Evolutionary conservation across 2,797 vertebrate genomes (phyloP).

Genomic region (Ctenopoma multispine): DNA sequence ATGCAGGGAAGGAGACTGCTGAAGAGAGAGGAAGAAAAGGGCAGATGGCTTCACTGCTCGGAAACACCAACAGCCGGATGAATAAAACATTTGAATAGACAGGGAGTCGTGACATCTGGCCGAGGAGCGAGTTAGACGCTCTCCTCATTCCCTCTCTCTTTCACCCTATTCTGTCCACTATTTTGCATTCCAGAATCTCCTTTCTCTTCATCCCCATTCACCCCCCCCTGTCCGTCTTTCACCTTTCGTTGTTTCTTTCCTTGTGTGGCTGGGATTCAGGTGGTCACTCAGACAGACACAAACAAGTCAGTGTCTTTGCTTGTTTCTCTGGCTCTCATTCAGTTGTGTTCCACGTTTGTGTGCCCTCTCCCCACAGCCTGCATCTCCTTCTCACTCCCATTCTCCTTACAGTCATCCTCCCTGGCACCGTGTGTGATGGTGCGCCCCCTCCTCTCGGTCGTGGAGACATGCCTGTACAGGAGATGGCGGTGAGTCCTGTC

Average conservation of each 20-base stretch:
- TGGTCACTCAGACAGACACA: conserved; percentile 41
- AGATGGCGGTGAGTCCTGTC: conserved; percentile 89
- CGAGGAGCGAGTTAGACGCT: conserved; percentile 49
- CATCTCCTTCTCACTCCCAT: neutral
- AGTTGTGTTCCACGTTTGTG: conserved; percentile 16
- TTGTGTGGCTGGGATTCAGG: conserved; percentile 33
- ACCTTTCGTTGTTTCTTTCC: neutral
- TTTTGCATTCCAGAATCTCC: conserved; percentile 8
- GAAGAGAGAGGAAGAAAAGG: conserved; percentile 28
- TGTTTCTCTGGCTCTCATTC: conserved; percentile 21
- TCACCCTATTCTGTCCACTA: conserved; percentile 30
- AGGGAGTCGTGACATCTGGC: conserved; percentile 64
- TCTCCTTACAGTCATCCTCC: conserved; percentile 4
- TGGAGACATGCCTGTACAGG: conserved; percentile 85
- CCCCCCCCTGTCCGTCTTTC: neutral
- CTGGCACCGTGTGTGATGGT: conserved; percentile 76
- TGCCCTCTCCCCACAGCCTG: neutral
- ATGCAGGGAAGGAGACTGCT: conserved; percentile 22
- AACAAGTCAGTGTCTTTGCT: conserved; percentile 37
- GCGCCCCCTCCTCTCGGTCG: conserved; percentile 61
- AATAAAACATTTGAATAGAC: conserved; percentile 76
- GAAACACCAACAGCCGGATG: conserved; percentile 66
- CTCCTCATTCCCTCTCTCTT: conserved; percentile 9
- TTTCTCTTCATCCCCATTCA: neutral
- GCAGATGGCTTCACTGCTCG: conserved; percentile 55